Base-by-base conservation (phyloP, 2,113 vertebrate species). In the Odontophorus gujanensis region DNA sequence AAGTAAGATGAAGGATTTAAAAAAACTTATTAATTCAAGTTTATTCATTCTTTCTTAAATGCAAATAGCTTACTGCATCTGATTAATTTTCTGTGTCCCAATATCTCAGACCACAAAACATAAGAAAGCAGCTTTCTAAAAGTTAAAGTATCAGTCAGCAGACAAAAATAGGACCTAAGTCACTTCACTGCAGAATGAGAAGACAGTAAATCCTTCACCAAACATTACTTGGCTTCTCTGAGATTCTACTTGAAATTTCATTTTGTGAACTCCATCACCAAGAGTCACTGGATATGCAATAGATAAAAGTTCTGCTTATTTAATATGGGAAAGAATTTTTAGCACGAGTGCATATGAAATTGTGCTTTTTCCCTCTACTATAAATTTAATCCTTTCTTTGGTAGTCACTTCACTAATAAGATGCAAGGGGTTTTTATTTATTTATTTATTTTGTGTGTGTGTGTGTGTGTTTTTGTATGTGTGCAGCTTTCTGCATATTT, bases 41-140 rank as follows among this genome's bases (percentile, higher is more conserved):
- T 55, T 24, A n/a, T 10, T 58, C 0, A 3, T 81, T 47, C 13
- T 18, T 59, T 18, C 10, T 19, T 2, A 2, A 72, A 81, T 28
- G 13, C 9, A 90, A 73, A 83, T 14, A 83, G 4, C 9, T 63
- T 75, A 38, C 40, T 30, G 11, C 6, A 65, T n/a, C 19, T 48
- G 7, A n/a, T 26, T 55, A 1, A 42, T 67, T 76, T 85, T 63
- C 67, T 66, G 11, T 2, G 8, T 85, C 36, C 6, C 19, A 51
- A 1, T 0, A 17, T 24, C 26, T 62, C 11, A 42, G 20, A 82
- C 19, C 11, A 68, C 11, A 7, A 82, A 74, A 80, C 17, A 13
- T 51, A 63, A 53, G 13, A 78, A 42, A 7, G 10, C 18, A 86
- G 30, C n/a, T 48, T 25, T 3, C 25, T 36, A 53, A 8, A 75